phyloP scores from a whole-genome alignment of 2,888 invertebrate genomes.

The Anagyrus pseudococci region DNA sequence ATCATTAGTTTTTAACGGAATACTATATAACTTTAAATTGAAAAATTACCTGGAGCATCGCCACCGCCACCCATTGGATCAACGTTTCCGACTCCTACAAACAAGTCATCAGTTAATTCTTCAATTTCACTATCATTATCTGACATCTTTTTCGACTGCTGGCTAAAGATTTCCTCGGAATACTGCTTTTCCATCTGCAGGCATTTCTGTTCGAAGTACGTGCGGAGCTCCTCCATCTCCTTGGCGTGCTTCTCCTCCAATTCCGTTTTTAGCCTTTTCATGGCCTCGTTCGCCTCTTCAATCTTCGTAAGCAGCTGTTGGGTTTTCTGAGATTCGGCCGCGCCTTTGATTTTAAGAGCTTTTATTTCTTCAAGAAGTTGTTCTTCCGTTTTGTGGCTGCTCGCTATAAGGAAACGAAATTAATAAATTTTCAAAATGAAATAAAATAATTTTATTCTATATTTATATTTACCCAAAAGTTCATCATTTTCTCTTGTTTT shows the following conservation, averaged over 20 bases:
- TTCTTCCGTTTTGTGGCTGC: conserved; percentile 27
- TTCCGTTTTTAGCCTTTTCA: conserved; percentile 67
- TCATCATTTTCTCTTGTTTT: conserved; percentile 41
- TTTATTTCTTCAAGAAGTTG: conserved; percentile 47
- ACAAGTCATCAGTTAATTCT: conserved; percentile 62
- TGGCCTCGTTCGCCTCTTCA: conserved; percentile 67
- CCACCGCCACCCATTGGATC: conserved; percentile 40
- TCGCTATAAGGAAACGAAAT: conserved; percentile 25
- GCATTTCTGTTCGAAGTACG: conserved; percentile 82
- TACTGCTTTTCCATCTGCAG: conserved; percentile 81
- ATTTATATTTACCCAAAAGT: conserved; percentile 3
- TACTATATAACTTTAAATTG: background rate
- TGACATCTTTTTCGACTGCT: conserved; percentile 70
- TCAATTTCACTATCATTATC: conserved; percentile 59
- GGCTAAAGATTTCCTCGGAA: conserved; percentile 74
- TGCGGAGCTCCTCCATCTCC: conserved; percentile 80
- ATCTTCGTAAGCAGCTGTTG: conserved; percentile 67
- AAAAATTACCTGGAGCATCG: conserved; percentile 17
- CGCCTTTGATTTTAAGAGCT: conserved; percentile 44
- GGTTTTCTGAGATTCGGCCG: conserved; percentile 63
- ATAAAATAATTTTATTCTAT: background rate
- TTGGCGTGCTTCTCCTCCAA: conserved; percentile 72
- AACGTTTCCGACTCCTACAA: conserved; percentile 47
- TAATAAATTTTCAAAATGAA: background rate
- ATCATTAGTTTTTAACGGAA: background rate